Base-by-base conservation (phyloP, 1,140 invertebrate genomes). In the Drosophila sulfurigaster region DNA sequence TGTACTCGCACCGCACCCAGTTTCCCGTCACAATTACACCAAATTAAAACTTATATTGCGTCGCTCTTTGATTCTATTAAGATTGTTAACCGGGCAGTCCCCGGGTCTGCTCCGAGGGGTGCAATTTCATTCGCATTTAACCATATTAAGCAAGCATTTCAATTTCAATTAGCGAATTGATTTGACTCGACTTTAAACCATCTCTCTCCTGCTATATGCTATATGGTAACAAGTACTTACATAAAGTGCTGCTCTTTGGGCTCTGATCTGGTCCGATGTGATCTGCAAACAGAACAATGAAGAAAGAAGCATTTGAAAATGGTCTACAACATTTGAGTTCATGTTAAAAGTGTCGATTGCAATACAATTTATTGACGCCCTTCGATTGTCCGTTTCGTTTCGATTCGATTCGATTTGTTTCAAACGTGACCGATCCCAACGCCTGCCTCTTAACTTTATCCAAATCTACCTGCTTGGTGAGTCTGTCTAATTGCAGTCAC, bases 1-100 rank as follows among this genome's bases (percentile, higher is more conserved):
- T 38, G 52, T 66, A 60, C 51, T 35, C 13, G 52, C n/a, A 28
- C 51, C 51, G 51, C 51, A 35, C 41, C 20, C 51, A 59, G 57
- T 48, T 51, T 51, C 48, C 30, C 54, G 69, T 52, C 74, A 72
- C 83, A 88, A 88, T 88, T 88, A 88, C 70, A 85, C 74, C 81
- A 78, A 88, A 89, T 88, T 88, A 88, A 88, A 88, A 75, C 62
- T 78, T 60, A 57, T 80, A 79, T 82, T 73, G 73, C 73, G 80
- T 78, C 60, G 77, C 73, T 88, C 83, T 88, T 83, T 83, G 85
- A 89, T 88, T 88, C 83, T 83, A 88, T 88, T 88, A 88, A 88
- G 71, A 71, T 75, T 70, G 66, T 89, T 88, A 89, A 88, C 69
- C 70, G 66, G 30, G 52, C 7, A 49, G n/a, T 49, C 46, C 46